A percentile compares a stretch with the other conserved stretches of the same genome.
Conservation (phyloP, 1,140 invertebrate genomes). For the Drosophila asahinai region DNA sequence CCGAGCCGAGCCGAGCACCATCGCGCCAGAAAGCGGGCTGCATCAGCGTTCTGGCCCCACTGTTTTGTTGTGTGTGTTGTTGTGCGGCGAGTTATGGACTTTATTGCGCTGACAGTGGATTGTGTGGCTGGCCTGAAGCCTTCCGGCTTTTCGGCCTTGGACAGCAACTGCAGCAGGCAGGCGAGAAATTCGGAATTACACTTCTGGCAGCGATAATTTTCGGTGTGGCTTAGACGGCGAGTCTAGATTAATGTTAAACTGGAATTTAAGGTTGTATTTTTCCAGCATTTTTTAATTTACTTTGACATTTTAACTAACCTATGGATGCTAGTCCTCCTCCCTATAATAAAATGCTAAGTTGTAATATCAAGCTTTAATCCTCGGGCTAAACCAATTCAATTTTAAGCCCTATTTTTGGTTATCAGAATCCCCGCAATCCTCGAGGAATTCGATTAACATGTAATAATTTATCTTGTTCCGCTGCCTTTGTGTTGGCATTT, state of each 20-base stretch:
- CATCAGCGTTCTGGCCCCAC: slow-evolving; percentile 20
- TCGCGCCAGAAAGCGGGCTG: slow-evolving; percentile 24
- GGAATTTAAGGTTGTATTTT: slow-evolving; percentile 8
- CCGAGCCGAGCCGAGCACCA: slow-evolving; percentile 5
- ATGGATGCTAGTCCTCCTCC: no score
- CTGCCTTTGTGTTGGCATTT: slow-evolving; percentile 59
- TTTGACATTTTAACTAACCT: no score
- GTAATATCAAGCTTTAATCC: background rate
- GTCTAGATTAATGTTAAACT: background rate
- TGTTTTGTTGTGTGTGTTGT: slow-evolving; percentile 27
- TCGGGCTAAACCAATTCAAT: background rate
- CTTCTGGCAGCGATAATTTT: slow-evolving; percentile 40
- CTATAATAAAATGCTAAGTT: no score
- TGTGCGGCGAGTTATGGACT: slow-evolving; percentile 50
- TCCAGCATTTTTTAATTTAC: background rate
- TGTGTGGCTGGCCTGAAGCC: slow-evolving; percentile 26
- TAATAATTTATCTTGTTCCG: slow-evolving; percentile 66
- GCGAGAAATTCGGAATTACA: slow-evolving; percentile 51
- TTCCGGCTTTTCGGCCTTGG: slow-evolving; percentile 29
- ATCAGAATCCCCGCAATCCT: slow-evolving; percentile 20
- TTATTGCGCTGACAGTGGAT: slow-evolving; percentile 54
- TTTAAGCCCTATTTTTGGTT: slow-evolving; percentile 2
- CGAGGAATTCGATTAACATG: slow-evolving; percentile 56
- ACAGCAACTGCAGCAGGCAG: slow-evolving; percentile 28
- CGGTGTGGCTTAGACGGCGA: slow-evolving; percentile 5